Base-by-base conservation (phyloP, 2,888 invertebrate species). In the Pollenia labialis region DNA sequence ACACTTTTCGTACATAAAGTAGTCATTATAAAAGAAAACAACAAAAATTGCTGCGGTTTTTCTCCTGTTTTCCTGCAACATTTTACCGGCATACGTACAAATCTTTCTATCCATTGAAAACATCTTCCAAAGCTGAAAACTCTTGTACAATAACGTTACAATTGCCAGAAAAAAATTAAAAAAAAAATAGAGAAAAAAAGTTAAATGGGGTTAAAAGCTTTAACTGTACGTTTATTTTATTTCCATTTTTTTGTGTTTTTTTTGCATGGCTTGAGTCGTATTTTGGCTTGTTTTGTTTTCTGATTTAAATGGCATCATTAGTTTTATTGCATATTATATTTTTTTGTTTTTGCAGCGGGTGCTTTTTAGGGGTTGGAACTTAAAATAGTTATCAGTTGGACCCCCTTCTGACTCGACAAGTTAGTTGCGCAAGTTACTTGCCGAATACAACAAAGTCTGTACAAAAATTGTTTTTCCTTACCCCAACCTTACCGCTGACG, bases 161-260 rank as follows among this genome's bases (percentile, higher is more conserved):
- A 72, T 74, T 83, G 71, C 71, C 79, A 64, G 71, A 52, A 40
- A 18, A 18, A 18, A 2, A 18, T 56, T 23, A 56, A 66, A 64
- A 56, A 76, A 77, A 83, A 42, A 48, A 42, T 16, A 32, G 2
- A 42, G 8, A n/a, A 42, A 50, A 48, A 74, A 72, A 58, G 72
- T 74, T 87, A 87, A 87, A 87, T 87, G 87, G 87, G 87, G 87
- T 87, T 87, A 84, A 87, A 87, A 87, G 84, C 87, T 84, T 87
- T 87, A 87, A 84, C 87, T 87, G 81, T 76, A 81, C 87, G 87
- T 87, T 84, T 87, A 83, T 87, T 87, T 87, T 64, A 72, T 40
- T 62, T 68, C 16, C 40, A 11, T 62, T 52, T 60, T 68, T 32
- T n/a, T 32, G 16, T 46, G 9, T 68, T 6, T 74, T 42, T 75